Percentiles rank a stretch among this genome's conserved stretches.
phyloP scores from a whole-genome alignment of 2,113 vertebrate species.

The Mormoops blainvillei region DNA sequence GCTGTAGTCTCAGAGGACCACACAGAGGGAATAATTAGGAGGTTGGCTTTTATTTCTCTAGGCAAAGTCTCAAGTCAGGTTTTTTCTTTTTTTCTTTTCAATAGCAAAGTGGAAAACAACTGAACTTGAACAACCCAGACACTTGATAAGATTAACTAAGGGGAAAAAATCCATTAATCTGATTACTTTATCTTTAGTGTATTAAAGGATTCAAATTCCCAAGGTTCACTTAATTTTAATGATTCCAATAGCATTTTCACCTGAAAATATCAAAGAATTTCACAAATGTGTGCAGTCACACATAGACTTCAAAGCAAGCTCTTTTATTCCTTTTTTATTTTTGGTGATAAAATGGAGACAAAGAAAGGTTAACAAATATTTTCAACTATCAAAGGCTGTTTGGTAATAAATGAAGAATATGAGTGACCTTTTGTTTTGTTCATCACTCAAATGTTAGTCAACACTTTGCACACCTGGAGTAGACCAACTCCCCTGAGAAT shows the following conservation, averaged over 20 bases:
- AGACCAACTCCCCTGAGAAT: not conserved
- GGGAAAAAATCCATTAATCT: conserved; percentile 56
- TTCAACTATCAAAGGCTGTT: conserved; percentile 44
- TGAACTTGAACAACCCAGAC: conserved; percentile 51
- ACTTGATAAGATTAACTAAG: conserved; percentile 61
- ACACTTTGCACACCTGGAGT: conserved; percentile 14
- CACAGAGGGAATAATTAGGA: conserved; percentile 50
- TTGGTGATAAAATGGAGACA: conserved; percentile 23
- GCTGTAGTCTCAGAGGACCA: conserved; percentile 41
- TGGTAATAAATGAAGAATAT: conserved; percentile 27
- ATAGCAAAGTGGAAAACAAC: conserved; percentile 43
- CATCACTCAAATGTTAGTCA: conserved; percentile 44
- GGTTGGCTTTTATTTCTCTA: conserved; percentile 45
- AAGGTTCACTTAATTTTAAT: conserved; percentile 50
- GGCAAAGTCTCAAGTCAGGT: conserved; percentile 12
- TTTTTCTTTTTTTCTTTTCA: conserved; percentile 41
- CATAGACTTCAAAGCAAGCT: conserved; percentile 42
- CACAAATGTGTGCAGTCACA: not conserved
- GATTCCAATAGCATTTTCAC: conserved; percentile 39
- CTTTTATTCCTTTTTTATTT: conserved; percentile 35
- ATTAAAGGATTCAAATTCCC: conserved; percentile 61
- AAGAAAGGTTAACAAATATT: conserved; percentile 62
- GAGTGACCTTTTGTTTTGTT: conserved; percentile 48
- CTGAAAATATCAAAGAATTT: conserved; percentile 48
- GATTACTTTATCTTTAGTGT: conserved; percentile 57